These are phyloP conservation scores for Glossophaga mutica DNA, from an alignment of 2,797 vertebrate species.

Conservation along the genomic window DNA sequence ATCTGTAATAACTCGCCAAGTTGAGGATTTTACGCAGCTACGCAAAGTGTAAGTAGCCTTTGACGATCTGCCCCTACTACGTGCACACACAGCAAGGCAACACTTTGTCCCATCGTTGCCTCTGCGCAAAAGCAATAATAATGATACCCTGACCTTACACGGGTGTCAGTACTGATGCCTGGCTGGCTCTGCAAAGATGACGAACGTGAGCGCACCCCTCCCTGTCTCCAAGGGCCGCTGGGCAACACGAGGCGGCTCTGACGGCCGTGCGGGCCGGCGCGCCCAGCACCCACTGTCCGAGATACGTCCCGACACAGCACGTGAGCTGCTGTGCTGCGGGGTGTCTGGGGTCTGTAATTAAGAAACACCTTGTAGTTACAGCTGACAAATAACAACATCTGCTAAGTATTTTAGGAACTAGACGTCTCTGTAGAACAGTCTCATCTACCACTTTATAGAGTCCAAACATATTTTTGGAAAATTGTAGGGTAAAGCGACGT, in stretches of 20 bases:
- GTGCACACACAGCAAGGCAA: background rate
- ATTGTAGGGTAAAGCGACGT: background rate
- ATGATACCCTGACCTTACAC: background rate
- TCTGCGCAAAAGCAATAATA: background rate
- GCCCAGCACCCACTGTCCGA: background rate
- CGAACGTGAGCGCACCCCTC: background rate
- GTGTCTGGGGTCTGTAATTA: background rate
- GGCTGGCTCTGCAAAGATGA: background rate
- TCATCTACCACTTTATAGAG: background rate
- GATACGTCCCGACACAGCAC: background rate
- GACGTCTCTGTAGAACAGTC: background rate
- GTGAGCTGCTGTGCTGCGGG: background rate
- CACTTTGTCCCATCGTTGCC: background rate
- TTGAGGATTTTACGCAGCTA: background rate
- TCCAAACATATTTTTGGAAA: conserved; percentile 15
- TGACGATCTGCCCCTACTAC: background rate
- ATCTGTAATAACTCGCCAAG: background rate
- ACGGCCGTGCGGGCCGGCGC: no score
- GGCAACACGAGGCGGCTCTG: background rate
- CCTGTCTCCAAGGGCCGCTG: background rate
- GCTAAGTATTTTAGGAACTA: conserved; percentile 6
- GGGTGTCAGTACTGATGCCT: background rate
- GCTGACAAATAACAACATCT: background rate
- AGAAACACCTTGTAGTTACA: conserved; percentile 1
- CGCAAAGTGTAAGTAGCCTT: background rate